Percentiles rank a stretch among this genome's conserved stretches.
phyloP scores from a whole-genome alignment of 2,797 vertebrate species.

The Etheostoma perlongum region DNA sequence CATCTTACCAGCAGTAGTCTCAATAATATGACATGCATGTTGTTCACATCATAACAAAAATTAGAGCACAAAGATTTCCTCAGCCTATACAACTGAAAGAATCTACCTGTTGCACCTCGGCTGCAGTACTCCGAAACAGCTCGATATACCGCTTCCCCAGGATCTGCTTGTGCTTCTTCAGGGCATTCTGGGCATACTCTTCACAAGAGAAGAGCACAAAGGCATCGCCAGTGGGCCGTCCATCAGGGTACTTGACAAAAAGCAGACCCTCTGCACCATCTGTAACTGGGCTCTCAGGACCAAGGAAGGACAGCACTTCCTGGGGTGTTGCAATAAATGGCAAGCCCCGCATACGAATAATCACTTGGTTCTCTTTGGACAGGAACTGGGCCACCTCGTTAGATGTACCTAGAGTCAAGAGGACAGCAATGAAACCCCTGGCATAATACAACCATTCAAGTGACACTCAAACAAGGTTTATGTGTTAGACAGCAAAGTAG shows the following conservation, averaged over 20 bases:
- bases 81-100: not conserved
- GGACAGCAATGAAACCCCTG: not conserved
- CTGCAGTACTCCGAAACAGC: constrained; percentile 96
- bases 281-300: constrained; percentile 92
- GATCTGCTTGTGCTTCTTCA: constrained; percentile 98
- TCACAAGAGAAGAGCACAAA: constrained; percentile 98
- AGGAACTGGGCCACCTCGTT: constrained; percentile 97
- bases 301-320: constrained; percentile 93
- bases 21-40: not conserved
- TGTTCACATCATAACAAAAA: not conserved
- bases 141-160: constrained; percentile 98
- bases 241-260: constrained; percentile 97
- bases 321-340: constrained; percentile 92
- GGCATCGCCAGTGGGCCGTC: constrained; percentile 95
- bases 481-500: too few relatives aligned
- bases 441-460: not conserved
- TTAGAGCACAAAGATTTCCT: not conserved
- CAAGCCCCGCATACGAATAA: constrained; percentile 94
- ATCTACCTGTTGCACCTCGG: constrained; percentile 93
- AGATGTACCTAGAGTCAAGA: constrained; percentile 88
- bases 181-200: constrained; percentile 94
- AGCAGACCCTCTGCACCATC: constrained; percentile 93
- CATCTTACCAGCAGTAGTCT: not conserved
- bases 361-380: constrained; percentile 96
- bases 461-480: not conserved